phyloP scores from a whole-genome alignment of 2,113 vertebrate genomes.

The Origma solitaria region DNA sequence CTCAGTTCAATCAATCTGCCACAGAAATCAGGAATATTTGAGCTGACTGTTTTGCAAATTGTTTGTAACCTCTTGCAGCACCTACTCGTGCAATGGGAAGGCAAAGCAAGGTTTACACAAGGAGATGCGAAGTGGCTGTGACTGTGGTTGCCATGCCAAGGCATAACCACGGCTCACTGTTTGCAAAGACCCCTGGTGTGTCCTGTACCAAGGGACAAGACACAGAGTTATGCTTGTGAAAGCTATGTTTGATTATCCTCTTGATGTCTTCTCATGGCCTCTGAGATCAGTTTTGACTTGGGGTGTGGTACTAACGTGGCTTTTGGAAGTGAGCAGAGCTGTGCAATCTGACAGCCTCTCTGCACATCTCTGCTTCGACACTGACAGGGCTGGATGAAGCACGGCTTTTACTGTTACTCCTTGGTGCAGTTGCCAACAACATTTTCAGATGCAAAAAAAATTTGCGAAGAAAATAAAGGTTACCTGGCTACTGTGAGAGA shows the following conservation, averaged over 20 bases:
- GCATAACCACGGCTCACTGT: rapidly evolving
- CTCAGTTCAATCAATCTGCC: rapidly evolving
- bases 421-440: constrained; percentile 73
- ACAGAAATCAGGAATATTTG: not conserved
- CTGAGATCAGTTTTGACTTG: not conserved
- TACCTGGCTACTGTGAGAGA: constrained; percentile 77
- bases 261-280: not conserved
- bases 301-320: not conserved
- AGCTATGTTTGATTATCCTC: not conserved
- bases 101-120: not conserved
- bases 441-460: constrained; percentile 79
- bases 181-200: not conserved
- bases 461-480: constrained; percentile 71
- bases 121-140: not conserved
- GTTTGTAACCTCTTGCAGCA: not conserved
- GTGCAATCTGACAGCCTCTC: not conserved
- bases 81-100: not conserved
- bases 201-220: not conserved
- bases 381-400: constrained; percentile 82
- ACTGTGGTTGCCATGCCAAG: not conserved
- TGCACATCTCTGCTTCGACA: not conserved
- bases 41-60: not conserved
- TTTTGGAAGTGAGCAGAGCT: not conserved
- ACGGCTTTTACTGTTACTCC: constrained; percentile 83
- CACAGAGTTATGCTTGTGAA: not conserved